phyloP scores from a whole-genome alignment of 2,888 invertebrate species.

The Diaprepes abbreviatus region DNA sequence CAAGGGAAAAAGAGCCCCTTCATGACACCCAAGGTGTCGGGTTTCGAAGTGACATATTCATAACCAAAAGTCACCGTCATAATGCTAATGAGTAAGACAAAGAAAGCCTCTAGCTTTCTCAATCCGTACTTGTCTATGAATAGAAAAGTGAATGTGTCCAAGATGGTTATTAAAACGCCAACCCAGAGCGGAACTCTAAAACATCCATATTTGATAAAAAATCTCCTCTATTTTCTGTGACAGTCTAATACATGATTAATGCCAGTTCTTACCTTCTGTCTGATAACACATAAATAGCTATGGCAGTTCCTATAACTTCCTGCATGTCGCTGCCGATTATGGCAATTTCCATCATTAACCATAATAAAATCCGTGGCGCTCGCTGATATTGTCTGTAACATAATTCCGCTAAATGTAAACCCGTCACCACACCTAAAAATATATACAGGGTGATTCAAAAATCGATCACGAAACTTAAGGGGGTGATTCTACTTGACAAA shows the following conservation, averaged over 20 bases:
- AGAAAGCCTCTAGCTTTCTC: conserved; percentile 86
- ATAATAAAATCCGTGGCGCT: conserved; percentile 81
- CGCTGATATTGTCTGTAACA: conserved; percentile 82
- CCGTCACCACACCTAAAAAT: conserved; percentile 82
- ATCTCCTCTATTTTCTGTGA: too few relatives aligned
- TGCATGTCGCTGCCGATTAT: conserved; percentile 95
- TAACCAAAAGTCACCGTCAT: conserved; percentile 92
- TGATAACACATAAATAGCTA: conserved; percentile 86
- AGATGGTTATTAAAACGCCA: conserved; percentile 86
- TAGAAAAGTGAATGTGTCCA: conserved; percentile 90
- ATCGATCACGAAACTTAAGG: too few relatives aligned
- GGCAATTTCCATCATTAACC: conserved; percentile 94
- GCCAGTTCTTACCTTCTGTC: conserved; percentile 80
- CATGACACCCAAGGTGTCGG: conserved; percentile 77
- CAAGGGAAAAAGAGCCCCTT: conserved; percentile 87
- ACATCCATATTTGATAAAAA: conserved; percentile 13
- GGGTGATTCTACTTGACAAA: too few relatives aligned
- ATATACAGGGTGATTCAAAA: not conserved
- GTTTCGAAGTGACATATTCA: conserved; percentile 82
- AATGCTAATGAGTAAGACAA: conserved; percentile 82
- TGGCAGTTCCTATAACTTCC: conserved; percentile 93
- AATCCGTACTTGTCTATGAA: conserved; percentile 88
- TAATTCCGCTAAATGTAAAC: conserved; percentile 87
- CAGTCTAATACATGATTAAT: too few relatives aligned
- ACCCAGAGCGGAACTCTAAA: conserved; percentile 81